Percentiles rank a stretch among this genome's conserved stretches.
Conservation (phyloP, 2,113 vertebrate species). For the Petromus typicus region DNA sequence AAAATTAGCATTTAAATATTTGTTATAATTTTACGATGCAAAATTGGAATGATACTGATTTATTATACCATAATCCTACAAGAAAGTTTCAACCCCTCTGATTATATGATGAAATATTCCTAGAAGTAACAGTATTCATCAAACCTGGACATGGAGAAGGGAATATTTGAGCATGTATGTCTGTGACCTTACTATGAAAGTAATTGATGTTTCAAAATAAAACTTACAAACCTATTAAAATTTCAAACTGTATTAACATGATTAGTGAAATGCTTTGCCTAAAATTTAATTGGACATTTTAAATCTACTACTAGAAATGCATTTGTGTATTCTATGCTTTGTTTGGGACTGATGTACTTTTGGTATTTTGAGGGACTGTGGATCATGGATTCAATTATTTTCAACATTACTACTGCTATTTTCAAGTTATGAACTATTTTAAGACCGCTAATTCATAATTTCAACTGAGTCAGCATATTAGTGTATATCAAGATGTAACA, state of each 20-base stretch:
- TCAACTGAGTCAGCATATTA: neutral
- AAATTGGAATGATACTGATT: slow-evolving; percentile 63
- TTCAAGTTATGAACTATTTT: neutral
- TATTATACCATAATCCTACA: slow-evolving; percentile 25
- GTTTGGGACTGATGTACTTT: neutral
- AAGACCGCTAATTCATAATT: neutral
- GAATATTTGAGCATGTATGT: neutral
- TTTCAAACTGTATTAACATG: slow-evolving; percentile 53
- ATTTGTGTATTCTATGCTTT: neutral
- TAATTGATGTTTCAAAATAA: slow-evolving; percentile 39
- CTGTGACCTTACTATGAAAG: slow-evolving; percentile 50
- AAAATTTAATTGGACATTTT: slow-evolving; percentile 44
- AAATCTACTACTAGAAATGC: slow-evolving; percentile 41
- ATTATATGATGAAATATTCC: slow-evolving; percentile 34
- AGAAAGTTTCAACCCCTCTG: slow-evolving; percentile 39
- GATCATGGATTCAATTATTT: neutral
- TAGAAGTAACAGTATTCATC: slow-evolving; percentile 36
- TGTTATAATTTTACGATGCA: slow-evolving; percentile 59
- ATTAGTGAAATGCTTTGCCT: slow-evolving; percentile 12
- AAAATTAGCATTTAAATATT: slow-evolving; percentile 77
- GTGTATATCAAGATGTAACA: neutral
- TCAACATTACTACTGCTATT: neutral
- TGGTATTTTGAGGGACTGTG: neutral
- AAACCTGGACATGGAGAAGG: neutral
- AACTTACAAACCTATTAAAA: slow-evolving; percentile 48